These are phyloP conservation scores for Schizopygopsis malacanthus DNA, from an alignment of 2,797 vertebrate species.

Conservation along the genomic window DNA sequence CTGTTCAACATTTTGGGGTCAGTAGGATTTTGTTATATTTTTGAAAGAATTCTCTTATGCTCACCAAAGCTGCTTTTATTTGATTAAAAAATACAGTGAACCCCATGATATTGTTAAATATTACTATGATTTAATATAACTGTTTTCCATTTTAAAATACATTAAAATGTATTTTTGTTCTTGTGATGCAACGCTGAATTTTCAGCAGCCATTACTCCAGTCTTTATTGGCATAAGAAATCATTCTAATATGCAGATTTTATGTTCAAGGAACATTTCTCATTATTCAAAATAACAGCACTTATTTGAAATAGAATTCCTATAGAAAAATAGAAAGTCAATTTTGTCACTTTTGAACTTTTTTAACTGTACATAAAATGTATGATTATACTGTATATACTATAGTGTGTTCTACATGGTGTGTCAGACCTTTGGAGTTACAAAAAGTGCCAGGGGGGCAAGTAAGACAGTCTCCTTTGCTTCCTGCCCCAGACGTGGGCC, in stretches of 20 bases:
- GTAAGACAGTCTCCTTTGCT: conserved; percentile 81
- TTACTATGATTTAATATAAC: neutral
- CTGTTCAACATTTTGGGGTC: neutral
- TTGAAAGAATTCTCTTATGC: neutral
- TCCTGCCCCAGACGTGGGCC: conserved; percentile 76
- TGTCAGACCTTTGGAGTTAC: conserved; percentile 81
- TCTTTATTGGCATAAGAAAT: neutral
- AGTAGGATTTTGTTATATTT: neutral
- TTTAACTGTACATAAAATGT: neutral
- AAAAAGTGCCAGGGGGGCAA: conserved; percentile 84
- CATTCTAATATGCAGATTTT: neutral
- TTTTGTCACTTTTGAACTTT: neutral
- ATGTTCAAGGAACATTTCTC: neutral
- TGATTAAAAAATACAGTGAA: neutral
- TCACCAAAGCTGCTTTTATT: neutral
- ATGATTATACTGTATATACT: neutral
- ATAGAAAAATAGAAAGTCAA: neutral
- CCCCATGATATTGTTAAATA: neutral
- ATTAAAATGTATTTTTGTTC: neutral
- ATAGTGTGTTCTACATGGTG: neutral
- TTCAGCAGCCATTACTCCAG: neutral
- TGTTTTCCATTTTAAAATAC: neutral
- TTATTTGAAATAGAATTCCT: neutral
- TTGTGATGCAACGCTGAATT: neutral
- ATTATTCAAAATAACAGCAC: neutral